Percentiles rank a stretch among this genome's conserved stretches.
Evolutionary conservation across 2,888 invertebrate species (phyloP).

Genomic region (Drosophila vallismaia): DNA sequence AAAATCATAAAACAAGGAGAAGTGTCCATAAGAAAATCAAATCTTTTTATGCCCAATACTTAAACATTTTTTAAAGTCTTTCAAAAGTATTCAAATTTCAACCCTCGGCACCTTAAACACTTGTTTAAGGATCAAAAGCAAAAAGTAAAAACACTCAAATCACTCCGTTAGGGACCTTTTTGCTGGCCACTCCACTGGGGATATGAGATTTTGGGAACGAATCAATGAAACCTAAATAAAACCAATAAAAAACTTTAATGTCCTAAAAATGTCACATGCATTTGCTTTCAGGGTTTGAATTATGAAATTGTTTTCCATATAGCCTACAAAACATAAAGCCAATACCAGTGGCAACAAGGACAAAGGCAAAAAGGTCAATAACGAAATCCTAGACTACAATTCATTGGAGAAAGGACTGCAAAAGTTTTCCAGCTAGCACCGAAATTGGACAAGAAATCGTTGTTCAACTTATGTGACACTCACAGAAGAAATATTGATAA

Average conservation of each 20-base stretch:
- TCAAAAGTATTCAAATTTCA: constrained; percentile 63
- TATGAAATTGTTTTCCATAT: constrained; percentile 65
- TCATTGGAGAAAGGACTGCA: constrained; percentile 46
- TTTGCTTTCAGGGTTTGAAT: constrained; percentile 67
- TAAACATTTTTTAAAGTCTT: constrained; percentile 47
- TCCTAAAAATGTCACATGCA: constrained; percentile 76
- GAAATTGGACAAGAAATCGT: constrained; percentile 34
- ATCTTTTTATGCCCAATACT: constrained; percentile 43
- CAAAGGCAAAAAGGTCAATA: constrained; percentile 27
- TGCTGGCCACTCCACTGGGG: no score
- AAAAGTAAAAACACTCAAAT: constrained; percentile 52
- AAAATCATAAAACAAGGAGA: constrained; percentile 21
- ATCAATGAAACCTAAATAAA: constrained; percentile 56
- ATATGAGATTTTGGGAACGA: constrained; percentile 41
- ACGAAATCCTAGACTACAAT: constrained; percentile 57
- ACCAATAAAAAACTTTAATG: constrained; percentile 71
- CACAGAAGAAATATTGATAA: constrained; percentile 24
- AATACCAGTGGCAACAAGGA: neutral
- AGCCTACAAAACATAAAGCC: constrained; percentile 12
- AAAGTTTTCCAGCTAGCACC: constrained; percentile 36
- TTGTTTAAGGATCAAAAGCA: constrained; percentile 64
- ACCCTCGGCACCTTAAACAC: constrained; percentile 20
- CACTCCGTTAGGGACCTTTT: no score
- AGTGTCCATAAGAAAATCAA: constrained; percentile 1
- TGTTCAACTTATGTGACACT: constrained; percentile 34